phyloP scores from a whole-genome alignment of 2,888 invertebrate genomes.

The Orthosia incerta region DNA sequence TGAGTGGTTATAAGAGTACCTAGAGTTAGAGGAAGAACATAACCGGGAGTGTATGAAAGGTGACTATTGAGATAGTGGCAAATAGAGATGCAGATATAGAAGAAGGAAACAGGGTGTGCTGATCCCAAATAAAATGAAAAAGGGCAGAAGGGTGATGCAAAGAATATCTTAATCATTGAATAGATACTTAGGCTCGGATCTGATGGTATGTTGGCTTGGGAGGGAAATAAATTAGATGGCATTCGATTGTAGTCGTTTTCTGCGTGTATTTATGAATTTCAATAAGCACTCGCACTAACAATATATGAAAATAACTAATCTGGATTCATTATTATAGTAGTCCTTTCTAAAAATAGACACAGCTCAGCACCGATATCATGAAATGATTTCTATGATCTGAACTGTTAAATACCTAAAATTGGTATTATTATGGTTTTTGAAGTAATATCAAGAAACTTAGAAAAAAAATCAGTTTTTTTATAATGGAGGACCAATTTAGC shows the following conservation, averaged over 20 bases:
- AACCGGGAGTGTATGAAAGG: background rate
- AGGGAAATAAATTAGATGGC: background rate
- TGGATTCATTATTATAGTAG: background rate
- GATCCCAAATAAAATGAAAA: background rate
- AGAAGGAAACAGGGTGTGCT: background rate
- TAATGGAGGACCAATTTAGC: no score
- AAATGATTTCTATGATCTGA: background rate
- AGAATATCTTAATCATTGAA: no score
- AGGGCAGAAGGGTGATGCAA: background rate
- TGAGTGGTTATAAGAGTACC: background rate
- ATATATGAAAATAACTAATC: background rate
- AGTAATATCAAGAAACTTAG: background rate
- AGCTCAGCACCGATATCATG: background rate
- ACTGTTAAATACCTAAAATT: background rate
- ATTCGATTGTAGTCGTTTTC: background rate
- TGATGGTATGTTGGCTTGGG: no score
- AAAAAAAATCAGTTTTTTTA: no score
- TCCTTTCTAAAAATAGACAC: background rate
- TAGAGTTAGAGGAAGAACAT: background rate
- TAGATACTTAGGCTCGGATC: no score
- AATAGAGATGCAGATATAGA: background rate
- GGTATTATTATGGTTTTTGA: background rate
- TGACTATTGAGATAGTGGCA: background rate
- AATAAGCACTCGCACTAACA: background rate
- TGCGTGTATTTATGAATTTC: background rate